Evolutionary conservation across 2,113 vertebrate species (phyloP), one percentile per base, ranked within the genome.

Genomic region (Quiscalus mexicanus): DNA sequence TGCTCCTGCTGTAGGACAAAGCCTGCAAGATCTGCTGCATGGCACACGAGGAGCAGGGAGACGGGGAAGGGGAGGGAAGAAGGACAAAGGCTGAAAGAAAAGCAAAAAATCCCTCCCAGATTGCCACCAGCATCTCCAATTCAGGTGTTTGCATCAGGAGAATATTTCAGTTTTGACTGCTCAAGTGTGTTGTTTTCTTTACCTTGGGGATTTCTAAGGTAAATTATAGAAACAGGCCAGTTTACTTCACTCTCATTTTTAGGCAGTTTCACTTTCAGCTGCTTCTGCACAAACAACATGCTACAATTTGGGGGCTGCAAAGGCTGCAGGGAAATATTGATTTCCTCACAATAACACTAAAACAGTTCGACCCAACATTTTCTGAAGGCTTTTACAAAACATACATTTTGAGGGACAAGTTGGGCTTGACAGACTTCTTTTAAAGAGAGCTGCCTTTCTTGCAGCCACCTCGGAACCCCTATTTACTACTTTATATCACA

Each of bases 251-350:
- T 80, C 90, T 71, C 92, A 22, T 87, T 92, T 93, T 90, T 31
- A 81, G 90, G 64, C 85, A 92, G 95, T 94, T 95, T 95, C 93
- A 63, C 92, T 90, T 96, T 94, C 92, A 92, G 73, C 67, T 49
- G 8, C 78, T 63, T 30, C 79, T 79, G 88, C 88, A 94, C 73
- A 93, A 96, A 92, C 47, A 88, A 52, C 80, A 53, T 42, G 86
- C 60, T 89, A 84, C 92, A 94, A 87, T 96, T 82, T 74, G 64
- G 85, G 75, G 88, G 79, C 49, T 90, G 92, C 92, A 96, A 93
- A 89, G 95, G 80, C 95, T 96, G 90, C 86, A 96, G 95, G 93
- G 93, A 95, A 96, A 96, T 96, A 97, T 95, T 92, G 95, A 94
- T 96, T 95, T 94, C 90, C 94, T 76, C 95, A 78, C 90, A 96